These are phyloP conservation scores for Polydrusus pterygomalis DNA, from an alignment of 2,888 invertebrate species.

Conservation along the genomic window DNA sequence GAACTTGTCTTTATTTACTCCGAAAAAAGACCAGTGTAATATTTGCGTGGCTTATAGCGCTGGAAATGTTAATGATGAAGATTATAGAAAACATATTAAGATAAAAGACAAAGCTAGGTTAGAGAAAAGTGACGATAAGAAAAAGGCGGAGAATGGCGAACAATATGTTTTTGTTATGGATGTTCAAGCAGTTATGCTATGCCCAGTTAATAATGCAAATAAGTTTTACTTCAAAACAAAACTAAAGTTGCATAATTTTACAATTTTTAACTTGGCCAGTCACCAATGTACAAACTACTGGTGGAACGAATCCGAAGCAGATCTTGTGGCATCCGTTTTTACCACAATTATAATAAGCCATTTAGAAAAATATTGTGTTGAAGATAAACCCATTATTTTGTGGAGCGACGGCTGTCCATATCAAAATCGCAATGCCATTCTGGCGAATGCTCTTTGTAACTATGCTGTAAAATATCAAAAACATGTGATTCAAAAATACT, in stretches of 20 bases:
- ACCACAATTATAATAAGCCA: constrained; percentile 5
- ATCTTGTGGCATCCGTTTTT: background rate
- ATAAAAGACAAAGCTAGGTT: background rate
- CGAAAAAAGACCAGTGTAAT: constrained; percentile 25
- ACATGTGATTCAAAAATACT: constrained; percentile 46
- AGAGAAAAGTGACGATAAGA: background rate
- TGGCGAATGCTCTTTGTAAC: background rate
- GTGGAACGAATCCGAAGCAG: constrained; percentile 34
- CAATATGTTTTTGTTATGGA: constrained; percentile 49
- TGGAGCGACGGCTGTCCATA: background rate
- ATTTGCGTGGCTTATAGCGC: constrained; percentile 45
- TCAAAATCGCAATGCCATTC: background rate
- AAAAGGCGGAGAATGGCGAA: background rate
- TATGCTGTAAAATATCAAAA: constrained; percentile 17
- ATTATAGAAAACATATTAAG: constrained; percentile 10
- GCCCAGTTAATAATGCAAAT: constrained; percentile 37
- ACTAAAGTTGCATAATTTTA: constrained; percentile 28
- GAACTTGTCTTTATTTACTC: constrained; percentile 25
- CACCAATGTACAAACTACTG: constrained; percentile 48
- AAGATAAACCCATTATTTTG: background rate
- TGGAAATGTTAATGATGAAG: constrained; percentile 35
- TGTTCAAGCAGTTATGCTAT: constrained; percentile 48
- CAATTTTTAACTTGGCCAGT: constrained; percentile 36
- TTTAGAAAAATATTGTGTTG: constrained; percentile 19
- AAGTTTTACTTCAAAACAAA: constrained; percentile 54